These are phyloP conservation scores for Shargacucullia verbasci DNA, from an alignment of 2,888 invertebrate genomes.

Conservation along the genomic window DNA sequence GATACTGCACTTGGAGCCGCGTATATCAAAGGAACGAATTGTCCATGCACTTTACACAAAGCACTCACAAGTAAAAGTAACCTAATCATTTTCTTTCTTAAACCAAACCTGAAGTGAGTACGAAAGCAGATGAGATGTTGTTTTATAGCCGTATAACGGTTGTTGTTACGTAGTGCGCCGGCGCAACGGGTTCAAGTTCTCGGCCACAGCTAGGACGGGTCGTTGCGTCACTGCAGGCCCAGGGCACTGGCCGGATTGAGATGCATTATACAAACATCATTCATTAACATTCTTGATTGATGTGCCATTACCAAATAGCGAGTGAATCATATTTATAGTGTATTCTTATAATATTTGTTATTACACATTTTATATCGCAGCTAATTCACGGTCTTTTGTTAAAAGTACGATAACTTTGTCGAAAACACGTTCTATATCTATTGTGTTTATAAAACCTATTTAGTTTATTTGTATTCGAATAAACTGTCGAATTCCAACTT, in stretches of 20 bases:
- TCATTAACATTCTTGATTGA: constrained; percentile 55
- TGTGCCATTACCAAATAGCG: constrained; percentile 39
- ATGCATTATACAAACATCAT: constrained; percentile 64
- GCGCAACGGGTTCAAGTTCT: constrained; percentile 82
- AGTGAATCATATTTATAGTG: constrained; percentile 23
- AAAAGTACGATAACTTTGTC: constrained; percentile 30
- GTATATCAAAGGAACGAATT: constrained; percentile 74
- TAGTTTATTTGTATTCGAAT: constrained; percentile 54
- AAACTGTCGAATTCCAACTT: constrained; percentile 68
- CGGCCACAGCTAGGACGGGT: constrained; percentile 69
- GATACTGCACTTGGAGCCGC: constrained; percentile 88
- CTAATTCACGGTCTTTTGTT: constrained; percentile 26
- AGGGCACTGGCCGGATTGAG: constrained; percentile 80
- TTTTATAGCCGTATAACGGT: constrained; percentile 84
- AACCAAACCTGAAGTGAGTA: constrained; percentile 58
- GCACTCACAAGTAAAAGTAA: constrained; percentile 66
- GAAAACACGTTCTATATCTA: constrained; percentile 50
- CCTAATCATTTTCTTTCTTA: constrained; percentile 72
- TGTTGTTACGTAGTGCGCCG: constrained; percentile 67
- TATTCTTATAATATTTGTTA: constrained; percentile 14
- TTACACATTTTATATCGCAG: constrained; percentile 14
- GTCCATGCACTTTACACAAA: constrained; percentile 63
- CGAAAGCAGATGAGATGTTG: constrained; percentile 66
- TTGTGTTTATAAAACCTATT: constrained; percentile 53
- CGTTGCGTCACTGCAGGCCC: constrained; percentile 75